A percentile compares a stretch with the other conserved stretches of the same genome.
Conservation (phyloP, 1,140 invertebrate species). For the Drosophila albomicans region DNA sequence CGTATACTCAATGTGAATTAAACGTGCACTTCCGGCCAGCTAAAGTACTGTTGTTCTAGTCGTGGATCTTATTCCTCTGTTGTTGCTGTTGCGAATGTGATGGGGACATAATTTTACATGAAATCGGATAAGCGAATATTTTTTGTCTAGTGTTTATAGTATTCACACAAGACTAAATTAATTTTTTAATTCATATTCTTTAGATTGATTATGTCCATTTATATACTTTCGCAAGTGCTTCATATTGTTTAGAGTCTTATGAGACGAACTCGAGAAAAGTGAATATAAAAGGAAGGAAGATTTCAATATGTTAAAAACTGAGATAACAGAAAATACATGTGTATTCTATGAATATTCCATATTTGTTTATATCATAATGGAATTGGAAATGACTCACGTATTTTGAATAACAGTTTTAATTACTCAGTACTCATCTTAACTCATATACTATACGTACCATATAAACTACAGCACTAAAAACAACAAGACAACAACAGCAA, state of each 20-base stretch:
- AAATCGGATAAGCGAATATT: no score
- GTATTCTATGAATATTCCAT: neutral
- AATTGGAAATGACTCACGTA: conserved; percentile 25
- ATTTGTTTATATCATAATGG: neutral
- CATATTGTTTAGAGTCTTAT: no score
- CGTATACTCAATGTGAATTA: conserved; percentile 47
- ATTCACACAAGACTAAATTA: no score
- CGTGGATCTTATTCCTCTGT: neutral
- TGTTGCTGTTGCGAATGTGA: neutral
- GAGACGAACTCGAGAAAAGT: no score
- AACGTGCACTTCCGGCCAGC: conserved; percentile 32
- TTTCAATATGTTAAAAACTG: no score
- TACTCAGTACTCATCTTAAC: conserved; percentile 17
- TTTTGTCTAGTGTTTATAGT: no score
- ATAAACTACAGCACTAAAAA: conserved; percentile 6
- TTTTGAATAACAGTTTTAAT: conserved; percentile 19
- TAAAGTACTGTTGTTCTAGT: neutral
- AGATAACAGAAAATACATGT: no score
- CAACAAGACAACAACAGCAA: conserved; percentile 4
- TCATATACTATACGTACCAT: neutral
- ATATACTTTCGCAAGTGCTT: no score
- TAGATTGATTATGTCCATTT: no score
- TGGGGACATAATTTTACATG: no score
- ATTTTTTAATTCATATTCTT: no score
- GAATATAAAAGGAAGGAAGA: no score